Evolutionary conservation across 2,113 vertebrate genomes (phyloP), one percentile per base, ranked within the genome.

Genomic region (Aegithalos caudatus): DNA sequence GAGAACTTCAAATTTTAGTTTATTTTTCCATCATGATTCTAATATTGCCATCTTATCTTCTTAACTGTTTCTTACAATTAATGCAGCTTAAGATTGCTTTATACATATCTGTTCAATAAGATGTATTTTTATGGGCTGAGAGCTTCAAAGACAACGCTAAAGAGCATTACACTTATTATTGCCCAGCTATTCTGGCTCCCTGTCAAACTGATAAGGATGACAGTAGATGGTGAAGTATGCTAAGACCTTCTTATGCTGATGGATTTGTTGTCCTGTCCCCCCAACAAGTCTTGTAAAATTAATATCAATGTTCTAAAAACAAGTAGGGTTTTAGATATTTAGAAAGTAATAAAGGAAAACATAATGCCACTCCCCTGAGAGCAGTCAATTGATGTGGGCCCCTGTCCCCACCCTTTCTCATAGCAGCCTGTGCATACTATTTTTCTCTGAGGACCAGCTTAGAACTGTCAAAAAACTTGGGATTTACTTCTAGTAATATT

Each of bases 321-420:
- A 64, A 91, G 38, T 47, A 73, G 9, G 5, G 17, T n/a, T 54
- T 93, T 87, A 58, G 73, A 90, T 93, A 90, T 77, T 92, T 94
- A 88, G 38, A 44, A 86, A 94, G 93, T 58, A 74, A 76, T 89
- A 81, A 45, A 90, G 19, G 12, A 95, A 93, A 96, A 54, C 3
- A 74, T 6, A 7, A 6, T 29, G 8, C 5, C 14, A 86, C 35
- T 80, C 42, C 33, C 82, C 74, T 64, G 40, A 85, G 44, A 69
- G 29, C 27, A 81, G 37, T 66, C 9, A 51, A 19, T 7, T 22
- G 20, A 42, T 76, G 15, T 33, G n/a, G 50, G 18, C 19, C 16
- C 14, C 27, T n/a, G 13, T 12, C 3, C 27, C 8, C 5, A 2
- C 6, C 20, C 31, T 69, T 70, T 33, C 29, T 57, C 42, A 62